Base-by-base conservation (phyloP, 2,113 vertebrate species). In the Hyla sarda region DNA sequence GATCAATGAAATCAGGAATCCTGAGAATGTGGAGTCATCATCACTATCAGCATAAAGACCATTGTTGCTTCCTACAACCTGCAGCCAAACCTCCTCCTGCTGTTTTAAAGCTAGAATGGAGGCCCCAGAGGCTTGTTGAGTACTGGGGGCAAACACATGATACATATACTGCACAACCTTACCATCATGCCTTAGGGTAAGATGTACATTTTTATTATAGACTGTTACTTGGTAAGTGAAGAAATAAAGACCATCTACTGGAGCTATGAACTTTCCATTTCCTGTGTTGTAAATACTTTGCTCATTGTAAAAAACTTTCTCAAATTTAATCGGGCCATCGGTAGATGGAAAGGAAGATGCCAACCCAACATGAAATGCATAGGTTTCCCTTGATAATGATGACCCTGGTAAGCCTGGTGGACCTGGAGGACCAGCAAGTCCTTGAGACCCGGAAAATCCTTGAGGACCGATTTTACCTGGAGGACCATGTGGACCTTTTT, bases 221-320 rank as follows among this genome's bases (percentile, higher is more conserved):
- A 99, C 97, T 0, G 97, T 99, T 92, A 99, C 94, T 85, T 98
- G 95, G 90, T 99, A 99, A 89, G 95, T 96, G 87, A 99, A 97
- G 85, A 93, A 99, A 83, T 98, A 99, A 50, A 96, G 91, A 0
- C 97, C 98, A 0, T 96, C 82, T 7, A 93, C 13, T 0, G 89
- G 90, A 89, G 96, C 98, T 0, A 92, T 96, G 91, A 97, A 98
- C 84, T 95, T 95, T 21, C 98, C 98, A 0, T 94, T 97, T 1
- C 89, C 89, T 0, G 91, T 30, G 17, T 95, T 87, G 5, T 97
- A 99, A 86, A 98, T 95, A 47, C 93, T 93, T 88, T 98, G 95
- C 0, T 90, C 84, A 0, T 99, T 99, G 62, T 98, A 99, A 16
- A 99, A 92, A 58, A 98, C 94, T 90, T 94, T 97, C 88, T 97